Conservation (phyloP, 2,888 invertebrate genomes). For the Anorthoa munda region DNA sequence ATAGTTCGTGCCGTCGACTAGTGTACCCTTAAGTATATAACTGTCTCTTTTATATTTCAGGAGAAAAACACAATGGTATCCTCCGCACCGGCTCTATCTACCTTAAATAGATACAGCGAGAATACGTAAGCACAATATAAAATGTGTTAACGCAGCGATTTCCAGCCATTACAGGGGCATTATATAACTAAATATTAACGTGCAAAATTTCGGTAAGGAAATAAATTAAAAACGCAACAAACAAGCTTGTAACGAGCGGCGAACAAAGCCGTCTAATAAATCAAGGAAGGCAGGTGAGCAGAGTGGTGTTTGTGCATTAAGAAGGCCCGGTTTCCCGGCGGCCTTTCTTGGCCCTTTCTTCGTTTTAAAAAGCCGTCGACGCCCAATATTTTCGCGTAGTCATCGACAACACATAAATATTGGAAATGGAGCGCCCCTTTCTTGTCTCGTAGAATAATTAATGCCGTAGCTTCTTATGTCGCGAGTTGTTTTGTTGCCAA, state of each 20-base stretch:
- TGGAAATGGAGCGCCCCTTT: slow-evolving; percentile 90
- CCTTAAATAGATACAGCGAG: slow-evolving; percentile 11
- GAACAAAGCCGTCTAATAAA: slow-evolving; percentile 90
- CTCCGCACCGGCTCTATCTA: not conserved
- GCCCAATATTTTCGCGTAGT: slow-evolving; percentile 90
- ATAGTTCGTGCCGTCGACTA: too few relatives aligned
- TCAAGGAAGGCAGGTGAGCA: slow-evolving; percentile 88
- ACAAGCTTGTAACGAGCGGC: slow-evolving; percentile 89
- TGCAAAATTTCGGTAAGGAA: slow-evolving; percentile 86
- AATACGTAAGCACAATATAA: slow-evolving; percentile 57
- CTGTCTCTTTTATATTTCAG: not conserved
- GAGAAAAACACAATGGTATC: not conserved
- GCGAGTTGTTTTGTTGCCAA: slow-evolving; percentile 86
- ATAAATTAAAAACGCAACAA: slow-evolving; percentile 91
- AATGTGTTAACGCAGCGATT: slow-evolving; percentile 74
- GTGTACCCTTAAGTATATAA: too few relatives aligned
- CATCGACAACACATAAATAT: slow-evolving; percentile 92
- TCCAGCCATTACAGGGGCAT: slow-evolving; percentile 72
- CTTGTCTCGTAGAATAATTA: slow-evolving; percentile 90
- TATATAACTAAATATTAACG: slow-evolving; percentile 88
- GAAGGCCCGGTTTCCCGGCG: slow-evolving; percentile 87
- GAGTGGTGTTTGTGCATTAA: slow-evolving; percentile 91
- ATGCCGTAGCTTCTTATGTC: slow-evolving; percentile 88
- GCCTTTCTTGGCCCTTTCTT: slow-evolving; percentile 90
- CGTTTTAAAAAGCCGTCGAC: slow-evolving; percentile 91